Percentiles rank a stretch among this genome's conserved stretches.
Conservation (phyloP, 2,888 invertebrate genomes). For the Linnaemya tessellans region DNA sequence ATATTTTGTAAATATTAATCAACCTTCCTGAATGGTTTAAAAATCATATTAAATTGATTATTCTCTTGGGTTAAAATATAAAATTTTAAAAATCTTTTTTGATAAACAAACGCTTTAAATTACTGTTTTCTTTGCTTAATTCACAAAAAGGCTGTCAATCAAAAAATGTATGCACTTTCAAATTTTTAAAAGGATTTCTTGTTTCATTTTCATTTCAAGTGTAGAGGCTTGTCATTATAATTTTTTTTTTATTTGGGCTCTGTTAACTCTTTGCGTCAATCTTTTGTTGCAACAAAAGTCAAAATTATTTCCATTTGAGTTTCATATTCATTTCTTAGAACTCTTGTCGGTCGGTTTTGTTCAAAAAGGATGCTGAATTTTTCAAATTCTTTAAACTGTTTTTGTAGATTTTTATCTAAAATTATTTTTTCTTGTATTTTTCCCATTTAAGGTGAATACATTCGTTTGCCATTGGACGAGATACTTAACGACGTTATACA, state of each 20-base stretch:
- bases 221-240: conserved; percentile 31
- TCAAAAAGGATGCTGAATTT: conserved; percentile 40
- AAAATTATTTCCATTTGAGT: conserved; percentile 48
- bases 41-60: conserved; percentile 74
- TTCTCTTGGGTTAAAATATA: conserved; percentile 75
- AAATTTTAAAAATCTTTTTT: conserved; percentile 20
- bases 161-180: conserved; percentile 79
- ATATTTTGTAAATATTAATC: conserved; percentile 66
- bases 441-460: conserved; percentile 81
- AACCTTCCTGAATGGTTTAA: neutral
- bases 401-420: conserved; percentile 66
- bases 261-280: conserved; percentile 67
- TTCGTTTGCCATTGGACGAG: conserved; percentile 82
- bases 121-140: conserved; percentile 27
- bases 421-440: conserved; percentile 29
- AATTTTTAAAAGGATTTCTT: conserved; percentile 57
- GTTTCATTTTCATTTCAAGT: conserved; percentile 51
- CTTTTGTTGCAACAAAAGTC: conserved; percentile 60
- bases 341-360: conserved; percentile 67
- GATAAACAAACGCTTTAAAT: conserved; percentile 13
- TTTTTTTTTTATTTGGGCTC: conserved; percentile 29
- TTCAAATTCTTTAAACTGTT: conserved; percentile 24
- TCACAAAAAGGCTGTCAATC: conserved; percentile 75
- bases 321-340: conserved; percentile 56
- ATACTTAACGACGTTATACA: conserved; percentile 82